Conservation (phyloP, 2,888 invertebrate genomes). For the Dynastes grantii region DNA sequence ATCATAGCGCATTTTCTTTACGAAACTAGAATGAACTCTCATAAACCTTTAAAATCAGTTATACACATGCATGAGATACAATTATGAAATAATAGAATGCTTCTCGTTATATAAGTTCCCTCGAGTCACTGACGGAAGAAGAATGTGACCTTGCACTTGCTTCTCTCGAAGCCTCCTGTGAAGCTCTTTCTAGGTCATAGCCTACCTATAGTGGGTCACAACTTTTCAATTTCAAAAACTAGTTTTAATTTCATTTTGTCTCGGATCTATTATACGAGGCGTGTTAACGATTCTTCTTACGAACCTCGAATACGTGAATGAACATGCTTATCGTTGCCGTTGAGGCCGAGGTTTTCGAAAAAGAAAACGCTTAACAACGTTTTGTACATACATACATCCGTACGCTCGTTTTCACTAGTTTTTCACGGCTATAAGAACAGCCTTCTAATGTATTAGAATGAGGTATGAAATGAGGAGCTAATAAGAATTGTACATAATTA, state of each 20-base stretch:
- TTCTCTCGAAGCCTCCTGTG: constrained; percentile 40
- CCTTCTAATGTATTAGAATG: too few species aligned
- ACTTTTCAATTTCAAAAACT: constrained; percentile 65
- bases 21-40: too few species aligned
- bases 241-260: constrained; percentile 65
- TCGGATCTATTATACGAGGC: constrained; percentile 21
- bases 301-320: constrained; percentile 1
- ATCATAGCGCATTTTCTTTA: too few species aligned
- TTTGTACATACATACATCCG: not conserved
- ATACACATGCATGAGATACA: not conserved
- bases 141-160: constrained; percentile 56
- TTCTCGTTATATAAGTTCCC: constrained; percentile 39
- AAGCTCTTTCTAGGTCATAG: constrained; percentile 58
- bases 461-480: too few species aligned
- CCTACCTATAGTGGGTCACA: constrained; percentile 57
- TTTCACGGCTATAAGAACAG: not conserved
- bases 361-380: constrained; percentile 16
- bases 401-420: not conserved
- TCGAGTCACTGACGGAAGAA: constrained; percentile 41
- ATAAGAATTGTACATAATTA: not conserved
- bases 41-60: too few species aligned
- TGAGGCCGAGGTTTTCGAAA: constrained; percentile 4
- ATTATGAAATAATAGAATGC: constrained; percentile 10
- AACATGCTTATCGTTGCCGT: not conserved
- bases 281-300: constrained; percentile 2